These are phyloP conservation scores for Lapara coniferarum DNA, from an alignment of 2,888 invertebrate genomes.

Conservation along the genomic window DNA sequence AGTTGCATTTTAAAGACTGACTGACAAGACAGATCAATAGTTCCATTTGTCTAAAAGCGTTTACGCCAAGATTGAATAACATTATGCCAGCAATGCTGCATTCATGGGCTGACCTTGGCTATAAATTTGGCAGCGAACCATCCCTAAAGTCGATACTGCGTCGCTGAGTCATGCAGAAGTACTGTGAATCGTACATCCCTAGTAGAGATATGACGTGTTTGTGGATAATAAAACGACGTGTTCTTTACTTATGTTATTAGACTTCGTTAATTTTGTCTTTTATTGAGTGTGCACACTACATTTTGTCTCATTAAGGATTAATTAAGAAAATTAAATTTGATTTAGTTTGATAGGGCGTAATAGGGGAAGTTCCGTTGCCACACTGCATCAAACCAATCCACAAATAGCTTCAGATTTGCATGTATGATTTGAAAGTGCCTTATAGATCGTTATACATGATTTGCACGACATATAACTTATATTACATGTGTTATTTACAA, in stretches of 20 bases:
- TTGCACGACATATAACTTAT: no score
- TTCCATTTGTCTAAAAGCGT: background rate
- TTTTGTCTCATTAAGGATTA: background rate
- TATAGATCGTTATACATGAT: no score
- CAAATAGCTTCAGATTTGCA: no score
- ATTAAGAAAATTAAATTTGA: no score
- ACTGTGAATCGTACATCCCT: constrained; percentile 1
- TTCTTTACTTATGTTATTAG: background rate
- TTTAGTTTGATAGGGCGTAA: no score
- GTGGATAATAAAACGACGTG: background rate
- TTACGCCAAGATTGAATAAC: constrained; percentile 30
- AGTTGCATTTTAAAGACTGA: no score
- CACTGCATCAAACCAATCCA: no score
- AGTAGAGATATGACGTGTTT: constrained; percentile 1
- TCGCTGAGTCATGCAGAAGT: constrained; percentile 49
- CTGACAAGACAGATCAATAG: background rate
- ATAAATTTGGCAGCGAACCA: constrained; percentile 28
- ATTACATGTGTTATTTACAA: no score
- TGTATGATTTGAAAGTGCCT: no score
- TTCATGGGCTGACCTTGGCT: constrained; percentile 40
- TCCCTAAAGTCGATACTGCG: constrained; percentile 45
- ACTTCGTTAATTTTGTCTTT: background rate
- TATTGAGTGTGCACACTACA: background rate
- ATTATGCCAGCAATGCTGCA: constrained; percentile 41
- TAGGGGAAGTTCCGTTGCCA: no score